Base-by-base conservation (phyloP, 2,113 vertebrate species). In the Campylomormyrus tamandua region DNA sequence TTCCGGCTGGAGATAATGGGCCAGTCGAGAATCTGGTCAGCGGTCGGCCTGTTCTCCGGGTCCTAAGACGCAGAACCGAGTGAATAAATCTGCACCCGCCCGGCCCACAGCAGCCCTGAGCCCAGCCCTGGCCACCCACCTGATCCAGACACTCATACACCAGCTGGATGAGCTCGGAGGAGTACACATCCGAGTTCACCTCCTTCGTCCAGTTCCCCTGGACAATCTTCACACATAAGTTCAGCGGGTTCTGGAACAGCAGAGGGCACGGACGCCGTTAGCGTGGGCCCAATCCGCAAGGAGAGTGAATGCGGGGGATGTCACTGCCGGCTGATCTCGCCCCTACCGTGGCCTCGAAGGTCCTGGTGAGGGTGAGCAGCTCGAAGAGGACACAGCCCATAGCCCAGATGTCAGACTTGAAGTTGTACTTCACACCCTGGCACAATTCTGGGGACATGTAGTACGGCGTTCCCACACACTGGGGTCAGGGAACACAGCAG, bases 401-500 rank as follows among this genome's bases (percentile, higher is more conserved):
- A 74, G 98, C 98, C 98, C 98, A 99, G 93, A 99, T 99, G 94
- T 99, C 98, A 0, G 98, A 99, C 93, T 99, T 99, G 93, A 98
- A 99, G 95, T 97, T 99, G 95, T 99, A 99, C 93, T 99, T 99
- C 45, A 97, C 94, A 90, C 98, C 98, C 92, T 99, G 98, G 92
- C 98, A 99, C 86, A 99, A 96, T 92, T 99, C 98, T 87, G 98
- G 98, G 87, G 98, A 99, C 98, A 99, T 99, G 94, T 99, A 99
- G 93, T 99, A 99, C 0, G 98, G 98, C 35, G 98, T 99, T 92
- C 98, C 98, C 35, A 99, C 98, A 94, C 98, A 97, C 98, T 99
- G 91, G 86, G 80, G 49, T 39, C 52, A 84, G 35, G 83, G 92
- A 93, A 19, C 74, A 42, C 70, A 39, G 35, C 70, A 19, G 5